Evolutionary conservation across 2,113 vertebrate species (phyloP).

Genomic region (Nasalis larvatus): DNA sequence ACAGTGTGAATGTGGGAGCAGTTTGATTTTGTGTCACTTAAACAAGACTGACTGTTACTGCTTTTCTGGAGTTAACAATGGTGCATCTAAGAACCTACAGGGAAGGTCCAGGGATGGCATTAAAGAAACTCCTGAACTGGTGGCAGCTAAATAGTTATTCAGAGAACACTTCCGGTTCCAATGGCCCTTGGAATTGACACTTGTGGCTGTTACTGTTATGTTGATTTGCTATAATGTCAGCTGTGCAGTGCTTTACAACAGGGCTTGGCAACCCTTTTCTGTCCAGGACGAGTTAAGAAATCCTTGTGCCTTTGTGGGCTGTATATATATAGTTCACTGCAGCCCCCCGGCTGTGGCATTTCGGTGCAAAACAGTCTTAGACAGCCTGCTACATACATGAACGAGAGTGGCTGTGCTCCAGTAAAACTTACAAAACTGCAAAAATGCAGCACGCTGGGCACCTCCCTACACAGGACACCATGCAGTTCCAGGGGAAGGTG

Average conservation of each 20-base stretch:
- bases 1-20: fast-evolving
- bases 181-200: background rate
- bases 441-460: background rate
- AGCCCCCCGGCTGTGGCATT: background rate
- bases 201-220: background rate
- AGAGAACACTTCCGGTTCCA: background rate
- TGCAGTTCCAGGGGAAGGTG: slow-evolving; percentile 70
- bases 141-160: background rate
- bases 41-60: background rate
- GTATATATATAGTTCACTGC: background rate
- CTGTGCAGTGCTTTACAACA: background rate
- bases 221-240: background rate
- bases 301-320: background rate
- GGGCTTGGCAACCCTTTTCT: background rate
- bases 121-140: background rate
- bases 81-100: background rate
- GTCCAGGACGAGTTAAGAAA: background rate
- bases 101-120: background rate
- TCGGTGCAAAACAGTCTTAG: background rate
- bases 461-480: background rate
- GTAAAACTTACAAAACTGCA: background rate
- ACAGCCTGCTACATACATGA: background rate
- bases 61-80: background rate
- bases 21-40: too few relatives aligned
- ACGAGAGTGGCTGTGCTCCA: too few relatives aligned